phyloP scores from a whole-genome alignment of 2,113 vertebrate genomes.

The Mionectes macconnelli region DNA sequence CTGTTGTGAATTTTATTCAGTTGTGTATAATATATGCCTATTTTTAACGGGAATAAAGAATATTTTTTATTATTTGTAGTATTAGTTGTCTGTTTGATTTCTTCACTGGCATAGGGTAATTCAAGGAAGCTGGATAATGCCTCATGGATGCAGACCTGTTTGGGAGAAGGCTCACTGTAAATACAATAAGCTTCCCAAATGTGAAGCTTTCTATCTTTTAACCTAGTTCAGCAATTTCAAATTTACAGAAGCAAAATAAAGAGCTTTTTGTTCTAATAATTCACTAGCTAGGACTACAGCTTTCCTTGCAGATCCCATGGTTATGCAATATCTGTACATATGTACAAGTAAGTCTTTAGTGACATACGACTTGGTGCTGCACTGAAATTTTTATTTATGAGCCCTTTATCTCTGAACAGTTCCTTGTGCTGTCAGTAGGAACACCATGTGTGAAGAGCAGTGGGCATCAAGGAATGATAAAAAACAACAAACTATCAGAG shows the following conservation, averaged over 20 bases:
- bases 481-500: background rate
- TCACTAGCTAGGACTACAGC: background rate
- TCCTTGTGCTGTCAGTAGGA: background rate
- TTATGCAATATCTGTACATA: background rate
- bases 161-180: background rate
- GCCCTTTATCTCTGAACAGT: background rate
- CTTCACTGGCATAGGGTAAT: background rate
- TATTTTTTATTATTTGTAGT: conserved; percentile 33
- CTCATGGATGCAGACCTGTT: background rate
- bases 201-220: background rate
- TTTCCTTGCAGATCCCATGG: background rate
- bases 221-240: background rate
- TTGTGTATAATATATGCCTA: background rate
- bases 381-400: background rate
- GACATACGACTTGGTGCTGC: background rate
- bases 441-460: background rate
- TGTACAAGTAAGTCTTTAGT: background rate
- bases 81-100: background rate
- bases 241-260: background rate
- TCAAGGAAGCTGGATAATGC: background rate
- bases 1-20: background rate
- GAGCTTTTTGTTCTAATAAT: background rate
- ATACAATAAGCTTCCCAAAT: background rate
- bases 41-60: conserved; percentile 53
- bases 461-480: background rate